Evolutionary conservation across 2,888 invertebrate genomes (phyloP), one percentile per base, ranked within the genome.

Genomic region (Galeopsomyia nigrocyanea): DNA sequence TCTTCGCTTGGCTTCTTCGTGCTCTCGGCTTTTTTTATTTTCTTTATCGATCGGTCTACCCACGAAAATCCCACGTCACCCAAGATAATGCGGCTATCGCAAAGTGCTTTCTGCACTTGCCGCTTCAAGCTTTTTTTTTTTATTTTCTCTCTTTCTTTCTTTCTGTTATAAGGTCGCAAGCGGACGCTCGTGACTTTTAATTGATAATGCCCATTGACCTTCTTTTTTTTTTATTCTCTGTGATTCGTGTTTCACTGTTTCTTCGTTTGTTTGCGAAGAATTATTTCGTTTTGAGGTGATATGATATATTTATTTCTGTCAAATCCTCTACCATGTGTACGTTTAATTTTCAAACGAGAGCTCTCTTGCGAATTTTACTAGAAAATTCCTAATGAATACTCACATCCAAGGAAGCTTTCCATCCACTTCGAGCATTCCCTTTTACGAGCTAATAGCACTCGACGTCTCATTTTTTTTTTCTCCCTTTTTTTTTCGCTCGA

Each of bases 61-160:
- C 67, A 51, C 62, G 51, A 57, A 71, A 67, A 71, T 57, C 63
- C 66, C 56, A 63, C 67, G 57, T 67, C 46, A 14, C n/a, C 55
- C n/a, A 50, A 58, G 39, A 60, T 58, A 26, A 39, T 39, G 39
- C 39, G 39, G 10, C 39, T 39, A 39, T 39, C 39, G 39, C 39
- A 39, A 39, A 56, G 58, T 51, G 67, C 55, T 22, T 21, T 17
- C 56, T 53, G 61, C 17, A 21, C 17, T 19, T 19, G 53, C 17
- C 19, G 53, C 53, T 19, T 26, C 3, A 21, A 17, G 21, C 10
- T n/a, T 26, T 19, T 31, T 10, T 47, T 19, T 26, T 26, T 26
- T 26, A 3, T 26, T 26, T 26, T 26, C 5, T 46, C 60, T 62
- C 21, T n/a, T 26, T n/a, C n/a, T n/a, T n/a, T n/a, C n/a, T n/a